A percentile compares a stretch with the other conserved stretches of the same genome.
Conservation (phyloP, 2,797 vertebrate genomes). For the Scarus forsteni region DNA sequence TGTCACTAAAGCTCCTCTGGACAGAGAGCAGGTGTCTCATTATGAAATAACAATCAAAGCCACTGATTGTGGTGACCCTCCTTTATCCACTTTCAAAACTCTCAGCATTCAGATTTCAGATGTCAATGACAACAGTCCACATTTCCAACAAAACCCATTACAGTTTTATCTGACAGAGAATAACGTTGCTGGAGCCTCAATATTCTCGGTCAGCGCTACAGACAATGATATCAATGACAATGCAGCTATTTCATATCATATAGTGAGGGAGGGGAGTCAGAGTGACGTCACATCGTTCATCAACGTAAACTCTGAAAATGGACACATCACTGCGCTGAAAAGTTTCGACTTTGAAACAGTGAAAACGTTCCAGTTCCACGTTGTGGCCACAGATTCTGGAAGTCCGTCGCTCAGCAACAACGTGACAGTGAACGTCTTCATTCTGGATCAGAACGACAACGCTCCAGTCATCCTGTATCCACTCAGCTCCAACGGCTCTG, state of each 20-base stretch:
- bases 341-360: constrained; percentile 22
- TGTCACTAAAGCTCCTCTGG: constrained; percentile 56
- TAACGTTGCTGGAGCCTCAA: constrained; percentile 62
- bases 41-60: constrained; percentile 79
- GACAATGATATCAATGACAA: constrained; percentile 75
- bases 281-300: constrained; percentile 58
- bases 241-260: constrained; percentile 60
- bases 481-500: constrained; percentile 56
- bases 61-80: constrained; percentile 78
- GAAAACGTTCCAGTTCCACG: constrained; percentile 45
- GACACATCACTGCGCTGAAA: neutral
- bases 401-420: constrained; percentile 41
- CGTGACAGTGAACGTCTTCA: constrained; percentile 52
- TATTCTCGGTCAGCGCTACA: constrained; percentile 71
- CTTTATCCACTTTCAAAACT: constrained; percentile 71
- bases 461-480: constrained; percentile 64
- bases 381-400: constrained; percentile 56
- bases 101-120: constrained; percentile 67
- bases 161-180: constrained; percentile 75
- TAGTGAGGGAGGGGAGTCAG: constrained; percentile 34
- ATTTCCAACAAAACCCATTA: constrained; percentile 57
- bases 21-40: constrained; percentile 54
- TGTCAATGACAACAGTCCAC: constrained; percentile 76
- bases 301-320: constrained; percentile 63
- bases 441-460: constrained; percentile 70